Percentiles rank a stretch among this genome's conserved stretches.
phyloP scores from a whole-genome alignment of 2,113 vertebrate species.

The Tinamus guttatus region DNA sequence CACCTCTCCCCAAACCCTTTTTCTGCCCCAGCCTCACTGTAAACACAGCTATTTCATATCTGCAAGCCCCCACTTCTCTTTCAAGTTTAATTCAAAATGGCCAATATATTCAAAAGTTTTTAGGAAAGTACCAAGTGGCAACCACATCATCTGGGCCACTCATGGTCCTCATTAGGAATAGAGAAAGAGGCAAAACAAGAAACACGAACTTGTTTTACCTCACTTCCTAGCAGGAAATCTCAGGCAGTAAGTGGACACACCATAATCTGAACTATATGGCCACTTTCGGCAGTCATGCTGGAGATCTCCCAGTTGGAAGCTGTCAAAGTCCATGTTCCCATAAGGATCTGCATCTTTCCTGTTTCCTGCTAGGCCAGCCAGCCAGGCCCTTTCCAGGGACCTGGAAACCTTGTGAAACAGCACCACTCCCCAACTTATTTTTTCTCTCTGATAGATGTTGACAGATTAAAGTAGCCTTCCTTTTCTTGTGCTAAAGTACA shows the following conservation, averaged over 20 bases:
- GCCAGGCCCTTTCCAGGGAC: not conserved
- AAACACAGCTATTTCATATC: not conserved
- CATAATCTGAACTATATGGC: not conserved
- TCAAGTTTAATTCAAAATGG: not conserved
- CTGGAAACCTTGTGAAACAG: accelerated
- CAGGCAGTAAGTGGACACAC: too few relatives aligned
- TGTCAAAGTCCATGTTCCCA: not conserved
- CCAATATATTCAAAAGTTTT: not conserved
- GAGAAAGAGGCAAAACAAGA: not conserved
- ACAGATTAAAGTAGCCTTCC: not conserved
- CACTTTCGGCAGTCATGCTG: not conserved
- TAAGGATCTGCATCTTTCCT: not conserved
- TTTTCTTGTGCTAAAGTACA: not conserved
- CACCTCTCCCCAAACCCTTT: not conserved
- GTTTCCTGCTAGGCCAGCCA: not conserved
- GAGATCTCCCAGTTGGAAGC: not conserved
- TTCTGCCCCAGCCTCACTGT: not conserved
- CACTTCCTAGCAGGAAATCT: not conserved
- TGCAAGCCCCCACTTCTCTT: not conserved
- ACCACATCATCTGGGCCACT: not conserved
- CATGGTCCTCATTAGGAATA: not conserved
- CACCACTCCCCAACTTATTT: not conserved
- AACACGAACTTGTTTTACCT: not conserved
- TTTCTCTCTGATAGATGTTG: not conserved
- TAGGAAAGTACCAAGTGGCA: not conserved